phyloP scores from a whole-genome alignment of 2,797 vertebrate genomes.

The Rhynchonycteris naso region DNA sequence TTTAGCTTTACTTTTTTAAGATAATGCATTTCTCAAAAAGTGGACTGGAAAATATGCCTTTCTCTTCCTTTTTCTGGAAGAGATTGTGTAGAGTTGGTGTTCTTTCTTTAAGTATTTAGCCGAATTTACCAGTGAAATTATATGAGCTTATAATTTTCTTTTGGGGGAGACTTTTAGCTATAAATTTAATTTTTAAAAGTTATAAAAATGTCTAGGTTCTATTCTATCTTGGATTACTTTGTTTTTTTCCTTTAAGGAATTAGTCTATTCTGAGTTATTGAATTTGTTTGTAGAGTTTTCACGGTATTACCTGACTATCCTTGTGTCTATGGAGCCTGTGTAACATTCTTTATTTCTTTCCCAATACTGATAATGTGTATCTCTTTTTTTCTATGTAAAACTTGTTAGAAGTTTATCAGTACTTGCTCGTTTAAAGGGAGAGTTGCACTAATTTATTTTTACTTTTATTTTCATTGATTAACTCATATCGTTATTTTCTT shows the following conservation, averaged over 20 bases:
- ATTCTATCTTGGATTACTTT: background rate
- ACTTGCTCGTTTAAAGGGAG: background rate
- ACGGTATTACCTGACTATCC: no score
- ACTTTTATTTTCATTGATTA: background rate
- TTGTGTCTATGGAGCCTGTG: background rate
- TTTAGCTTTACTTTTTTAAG: background rate
- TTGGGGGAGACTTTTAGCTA: background rate
- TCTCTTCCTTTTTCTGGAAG: background rate
- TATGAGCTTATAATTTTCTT: background rate
- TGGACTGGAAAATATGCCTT: background rate
- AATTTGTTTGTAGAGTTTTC: background rate
- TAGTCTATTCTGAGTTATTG: no score
- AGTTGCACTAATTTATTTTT: background rate
- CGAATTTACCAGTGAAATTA: background rate
- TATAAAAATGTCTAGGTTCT: background rate
- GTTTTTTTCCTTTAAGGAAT: background rate
- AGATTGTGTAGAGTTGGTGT: background rate
- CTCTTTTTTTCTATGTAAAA: background rate
- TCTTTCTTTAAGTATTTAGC: conserved; percentile 3
- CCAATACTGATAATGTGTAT: background rate
- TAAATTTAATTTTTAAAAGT: background rate
- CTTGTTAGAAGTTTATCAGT: background rate
- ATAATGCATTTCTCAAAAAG: background rate
- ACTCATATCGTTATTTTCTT: background rate
- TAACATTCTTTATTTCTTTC: background rate